phyloP scores from a whole-genome alignment of 2,797 vertebrate species.

The Enteromius radiatus region DNA sequence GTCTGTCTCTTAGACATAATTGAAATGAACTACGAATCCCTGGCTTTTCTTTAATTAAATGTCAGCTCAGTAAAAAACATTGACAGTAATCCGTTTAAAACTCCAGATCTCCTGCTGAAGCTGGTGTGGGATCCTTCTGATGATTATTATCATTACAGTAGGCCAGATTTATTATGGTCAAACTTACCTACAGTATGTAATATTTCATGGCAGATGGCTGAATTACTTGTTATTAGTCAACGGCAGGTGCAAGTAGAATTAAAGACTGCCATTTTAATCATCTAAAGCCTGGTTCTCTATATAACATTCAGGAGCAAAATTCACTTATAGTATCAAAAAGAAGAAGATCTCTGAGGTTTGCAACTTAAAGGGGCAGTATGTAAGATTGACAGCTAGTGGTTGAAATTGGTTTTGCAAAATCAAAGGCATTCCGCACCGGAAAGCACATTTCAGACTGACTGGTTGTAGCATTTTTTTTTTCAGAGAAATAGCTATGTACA shows the following conservation, averaged over 20 bases:
- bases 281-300: neutral
- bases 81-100: constrained; percentile 59
- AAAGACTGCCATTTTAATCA: neutral
- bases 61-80: constrained; percentile 56
- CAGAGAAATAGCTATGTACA: too few species aligned
- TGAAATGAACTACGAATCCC: constrained; percentile 51
- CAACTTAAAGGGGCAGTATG: neutral
- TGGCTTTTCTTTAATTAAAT: constrained; percentile 62
- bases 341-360: neutral
- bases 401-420: too few species aligned
- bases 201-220: neutral
- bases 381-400: too few species aligned
- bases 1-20: constrained; percentile 47
- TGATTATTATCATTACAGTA: neutral
- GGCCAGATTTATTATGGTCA: neutral
- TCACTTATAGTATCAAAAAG: neutral
- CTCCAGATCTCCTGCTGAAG: constrained; percentile 19
- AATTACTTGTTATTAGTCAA: neutral
- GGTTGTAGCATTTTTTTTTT: too few species aligned
- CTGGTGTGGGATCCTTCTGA: constrained; percentile 31
- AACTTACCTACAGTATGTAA: neutral
- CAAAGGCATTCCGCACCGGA: too few species aligned
- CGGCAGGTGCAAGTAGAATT: neutral
- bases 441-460: too few species aligned
- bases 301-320: neutral